A percentile compares a stretch with the other conserved stretches of the same genome.
Conservation (phyloP, 2,888 invertebrate species). For the Synanthedon tipuliformis region DNA sequence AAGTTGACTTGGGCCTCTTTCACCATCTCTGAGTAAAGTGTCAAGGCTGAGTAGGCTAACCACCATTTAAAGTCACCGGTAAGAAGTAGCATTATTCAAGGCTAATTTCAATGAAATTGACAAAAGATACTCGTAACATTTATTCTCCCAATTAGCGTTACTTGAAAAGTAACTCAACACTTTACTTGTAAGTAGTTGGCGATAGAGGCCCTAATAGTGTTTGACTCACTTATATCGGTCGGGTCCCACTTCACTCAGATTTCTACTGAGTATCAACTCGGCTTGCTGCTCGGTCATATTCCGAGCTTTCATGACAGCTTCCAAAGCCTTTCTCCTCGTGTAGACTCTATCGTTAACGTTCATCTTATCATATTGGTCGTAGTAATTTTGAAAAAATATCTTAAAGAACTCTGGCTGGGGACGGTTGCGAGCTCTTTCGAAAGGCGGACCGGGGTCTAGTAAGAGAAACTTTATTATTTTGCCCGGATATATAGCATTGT, state of each 20-base stretch:
- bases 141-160: no score
- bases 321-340: constrained; percentile 31
- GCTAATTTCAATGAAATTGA: no score
- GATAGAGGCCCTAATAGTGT: no score
- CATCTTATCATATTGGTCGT: constrained; percentile 29
- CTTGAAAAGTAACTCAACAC: no score
- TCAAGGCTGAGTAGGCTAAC: no score
- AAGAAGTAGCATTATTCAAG: no score
- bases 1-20: no score
- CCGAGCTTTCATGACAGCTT: constrained; percentile 52
- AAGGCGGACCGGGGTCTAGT: constrained; percentile 32
- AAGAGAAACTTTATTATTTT: constrained; percentile 50
- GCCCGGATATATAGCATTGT: constrained; percentile 53
- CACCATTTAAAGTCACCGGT: no score
- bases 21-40: no score
- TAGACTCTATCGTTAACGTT: constrained; percentile 20
- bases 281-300: constrained; percentile 52
- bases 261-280: constrained; percentile 53
- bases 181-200: no score
- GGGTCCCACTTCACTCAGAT: constrained; percentile 39
- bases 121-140: no score
- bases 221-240: constrained; percentile 44
- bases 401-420: constrained; percentile 19
- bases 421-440: constrained; percentile 10
- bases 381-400: constrained; percentile 34